phyloP scores from a whole-genome alignment of 2,888 invertebrate genomes.

The Drosophila phalerata region DNA sequence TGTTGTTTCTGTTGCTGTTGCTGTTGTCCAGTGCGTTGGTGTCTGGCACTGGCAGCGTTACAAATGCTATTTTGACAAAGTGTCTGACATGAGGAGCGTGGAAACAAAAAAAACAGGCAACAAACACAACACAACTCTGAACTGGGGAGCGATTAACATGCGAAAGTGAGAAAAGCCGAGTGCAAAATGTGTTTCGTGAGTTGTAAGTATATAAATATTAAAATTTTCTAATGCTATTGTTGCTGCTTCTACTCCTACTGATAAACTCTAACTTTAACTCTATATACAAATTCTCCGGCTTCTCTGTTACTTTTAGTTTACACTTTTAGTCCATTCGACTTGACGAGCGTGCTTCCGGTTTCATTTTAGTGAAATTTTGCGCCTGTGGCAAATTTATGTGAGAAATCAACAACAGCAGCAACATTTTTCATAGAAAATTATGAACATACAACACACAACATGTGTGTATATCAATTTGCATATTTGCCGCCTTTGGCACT shows the following conservation, averaged over 20 bases:
- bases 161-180: slow-evolving; percentile 75
- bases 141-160: slow-evolving; percentile 46
- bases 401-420: slow-evolving; percentile 58
- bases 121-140: slow-evolving; percentile 16
- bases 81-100: slow-evolving; percentile 82
- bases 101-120: slow-evolving; percentile 53
- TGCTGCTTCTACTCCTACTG: slow-evolving; percentile 28
- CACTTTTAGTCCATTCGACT: slow-evolving; percentile 72
- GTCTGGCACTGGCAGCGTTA: slow-evolving; percentile 78
- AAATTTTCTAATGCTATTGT: slow-evolving; percentile 43
- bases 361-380: slow-evolving; percentile 81
- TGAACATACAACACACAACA: slow-evolving; percentile 40
- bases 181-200: slow-evolving; percentile 71
- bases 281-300: slow-evolving; percentile 43
- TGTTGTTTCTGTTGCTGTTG: slow-evolving; percentile 37
- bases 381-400: slow-evolving; percentile 79
- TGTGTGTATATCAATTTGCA: slow-evolving; percentile 59
- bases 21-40: slow-evolving; percentile 78
- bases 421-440: slow-evolving; percentile 79
- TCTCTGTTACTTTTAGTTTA: neutral
- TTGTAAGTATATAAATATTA: slow-evolving; percentile 45
- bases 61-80: slow-evolving; percentile 82
- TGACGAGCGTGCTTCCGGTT: slow-evolving; percentile 77
- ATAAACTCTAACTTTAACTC: slow-evolving; percentile 57
- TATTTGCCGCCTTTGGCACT: slow-evolving; percentile 63